A percentile compares a stretch with the other conserved stretches of the same genome.
Evolutionary conservation across 2,888 invertebrate species (phyloP).

Genomic region (Trachelus tabidus): DNA sequence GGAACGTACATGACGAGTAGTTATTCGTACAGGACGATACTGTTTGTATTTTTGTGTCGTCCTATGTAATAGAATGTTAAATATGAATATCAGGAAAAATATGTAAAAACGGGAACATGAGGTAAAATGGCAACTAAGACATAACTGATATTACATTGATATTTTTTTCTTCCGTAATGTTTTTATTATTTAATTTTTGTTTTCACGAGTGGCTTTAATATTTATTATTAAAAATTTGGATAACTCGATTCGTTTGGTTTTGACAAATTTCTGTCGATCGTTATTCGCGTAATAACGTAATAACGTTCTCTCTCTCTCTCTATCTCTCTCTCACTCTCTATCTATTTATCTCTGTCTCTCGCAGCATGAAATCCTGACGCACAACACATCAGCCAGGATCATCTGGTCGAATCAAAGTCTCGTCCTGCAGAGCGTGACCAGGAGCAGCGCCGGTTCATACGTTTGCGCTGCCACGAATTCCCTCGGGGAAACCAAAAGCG

Average conservation of each 20-base stretch:
- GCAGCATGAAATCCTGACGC: conserved; percentile 82
- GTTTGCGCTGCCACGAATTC: conserved; percentile 89
- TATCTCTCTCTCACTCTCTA: conserved; percentile 60
- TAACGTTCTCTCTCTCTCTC: conserved; percentile 26
- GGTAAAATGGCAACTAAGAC: no score
- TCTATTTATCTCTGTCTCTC: conserved; percentile 49
- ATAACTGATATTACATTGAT: background rate
- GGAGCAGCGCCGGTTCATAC: conserved; percentile 87
- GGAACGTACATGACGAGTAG: no score
- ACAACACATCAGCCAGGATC: conserved; percentile 88
- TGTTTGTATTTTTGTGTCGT: no score
- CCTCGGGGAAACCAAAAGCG: conserved; percentile 89
- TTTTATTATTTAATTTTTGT: no score
- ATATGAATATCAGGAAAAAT: no score
- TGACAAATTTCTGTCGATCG: background rate
- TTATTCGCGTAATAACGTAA: background rate
- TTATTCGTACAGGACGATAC: no score
- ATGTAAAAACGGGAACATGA: no score
- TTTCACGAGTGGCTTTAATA: background rate
- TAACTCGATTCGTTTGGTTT: background rate
- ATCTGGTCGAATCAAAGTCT: conserved; percentile 93
- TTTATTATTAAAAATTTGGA: background rate
- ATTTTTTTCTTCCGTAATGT: background rate
- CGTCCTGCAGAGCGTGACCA: conserved; percentile 89
- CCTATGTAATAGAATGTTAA: no score